Base-by-base conservation (phyloP, 2,888 invertebrate genomes). In the Thecophora atra region DNA sequence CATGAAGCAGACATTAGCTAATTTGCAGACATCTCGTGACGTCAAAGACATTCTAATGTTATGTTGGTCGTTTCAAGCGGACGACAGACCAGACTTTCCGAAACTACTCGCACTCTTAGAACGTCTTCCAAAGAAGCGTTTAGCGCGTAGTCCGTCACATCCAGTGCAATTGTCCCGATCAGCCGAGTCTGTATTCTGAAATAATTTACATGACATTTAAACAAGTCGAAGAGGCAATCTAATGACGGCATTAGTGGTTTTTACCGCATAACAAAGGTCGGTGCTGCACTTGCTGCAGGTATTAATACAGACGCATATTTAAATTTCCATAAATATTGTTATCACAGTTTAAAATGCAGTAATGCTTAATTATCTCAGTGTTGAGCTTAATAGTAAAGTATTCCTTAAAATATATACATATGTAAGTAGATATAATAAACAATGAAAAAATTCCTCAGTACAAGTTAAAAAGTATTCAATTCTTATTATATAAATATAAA, bases 1-100 rank as follows among this genome's bases (percentile, higher is more conserved):
- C 71, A 94, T 97, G 89, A 98, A 98, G 83, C 98, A 97, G 86
- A 93, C 98, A 37, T 89, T 99, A 73, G 95, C 96, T 71, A 96
- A 95, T 88, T 91, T 99, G 79, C 96, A 96, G 86, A 96, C 97
- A 64, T 96, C 97, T 19, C 91, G 95, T 75, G 99, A 99, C 88
- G 96, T 98, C 76, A 99, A 98, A 96, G 98, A 99, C 84, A 95
- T 99, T 81, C 88, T 99, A 79, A 96, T 98, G 94, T 89, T 93
- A 79, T 99, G 99, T 87, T 99, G 99, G 99, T 92, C 96, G 73
- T 97, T 92, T 87, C 91, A 92, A 72, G 89, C 93, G 7, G 89
- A 89, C 71, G 95, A 96, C 83, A 91, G 99, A 76, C 96, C 97
- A 0, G 96, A 97, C 85, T 99, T 99, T 88, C 91, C 93, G 70